Base-by-base conservation (phyloP, 2,888 invertebrate genomes). In the Trichogramma dendrolimi region DNA sequence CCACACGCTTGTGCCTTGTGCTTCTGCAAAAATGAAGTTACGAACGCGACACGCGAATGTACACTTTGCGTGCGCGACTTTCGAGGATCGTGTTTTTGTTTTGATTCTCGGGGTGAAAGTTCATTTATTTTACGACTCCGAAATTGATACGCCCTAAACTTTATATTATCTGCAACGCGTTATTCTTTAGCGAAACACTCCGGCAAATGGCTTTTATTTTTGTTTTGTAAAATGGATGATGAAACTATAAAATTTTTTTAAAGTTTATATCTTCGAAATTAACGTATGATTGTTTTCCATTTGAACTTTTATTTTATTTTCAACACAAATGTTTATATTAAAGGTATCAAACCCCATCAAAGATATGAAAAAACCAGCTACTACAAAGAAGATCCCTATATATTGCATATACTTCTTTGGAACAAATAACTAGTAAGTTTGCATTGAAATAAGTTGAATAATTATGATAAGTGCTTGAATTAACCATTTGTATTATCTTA, bases 331-430 rank as follows among this genome's bases (percentile, higher is more conserved):
- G 52, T 55, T 70, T 69, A 77, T 72, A 74, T 78, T 83, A 82
- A 74, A 94, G 93, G 88, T 95, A 74, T 89, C 91, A 47, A 85
- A 88, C 70, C 92, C 94, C 8, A 88, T 89, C 54, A 84, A 89
- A 61, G 90, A 91, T 74, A 81, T 88, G 71, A 87, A 91, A 77
- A 88, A 86, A 75, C 89, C 89, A 27, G 84, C 87, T 27, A 88
- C 87, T 72, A 67, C 76, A 60, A 92, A 91, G 77, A 89, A 90
- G 69, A 84, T 83, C 61, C 86, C 87, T 64, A 78, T 86, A 55
- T 90, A 90, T 75, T 95, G 94, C 81, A 91, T 96, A 68, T 95
- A 89, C 81, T 96, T 96, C 83, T 96, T 94, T 81, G 96, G 96
- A 61, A 88, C 92, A n/a, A 90, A 93, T 73, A 94, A 96, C 79